A percentile compares a stretch with the other conserved stretches of the same genome.
Evolutionary conservation across 2,113 vertebrate genomes (phyloP).

Genomic region (Danio rerio): DNA sequence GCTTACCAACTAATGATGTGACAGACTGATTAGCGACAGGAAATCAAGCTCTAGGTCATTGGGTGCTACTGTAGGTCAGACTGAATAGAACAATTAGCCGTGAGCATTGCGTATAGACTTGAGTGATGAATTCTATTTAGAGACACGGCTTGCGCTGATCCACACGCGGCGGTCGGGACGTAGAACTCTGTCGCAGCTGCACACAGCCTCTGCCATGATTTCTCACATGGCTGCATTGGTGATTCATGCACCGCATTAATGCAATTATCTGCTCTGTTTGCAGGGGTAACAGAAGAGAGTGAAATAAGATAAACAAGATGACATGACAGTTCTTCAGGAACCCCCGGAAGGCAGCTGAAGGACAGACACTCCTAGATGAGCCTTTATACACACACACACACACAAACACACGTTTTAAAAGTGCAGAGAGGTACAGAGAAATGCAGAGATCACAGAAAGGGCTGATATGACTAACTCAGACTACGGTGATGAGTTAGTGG

Average conservation of each 20-base stretch:
- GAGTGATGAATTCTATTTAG: constrained; percentile 38
- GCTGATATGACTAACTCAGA: not conserved
- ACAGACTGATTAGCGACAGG: constrained; percentile 24
- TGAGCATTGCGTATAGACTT: not conserved
- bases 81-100: constrained; percentile 20
- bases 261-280: constrained; percentile 53
- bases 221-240: constrained; percentile 52
- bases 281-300: constrained; percentile 20
- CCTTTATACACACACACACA: not conserved
- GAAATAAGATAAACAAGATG: constrained; percentile 49
- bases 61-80: constrained; percentile 18
- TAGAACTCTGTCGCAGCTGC: constrained; percentile 6
- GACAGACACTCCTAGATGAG: not conserved
- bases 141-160: not conserved
- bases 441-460: not conserved
- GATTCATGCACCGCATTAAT: constrained; percentile 54
- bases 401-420: not conserved
- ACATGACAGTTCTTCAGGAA: constrained; percentile 10
- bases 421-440: constrained; percentile 1
- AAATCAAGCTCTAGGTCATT: constrained; percentile 28
- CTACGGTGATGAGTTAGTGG: not conserved
- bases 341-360: not conserved
- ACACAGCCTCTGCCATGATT: not conserved
- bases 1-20: constrained; percentile 12
- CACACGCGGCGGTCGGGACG: not conserved